A percentile compares a stretch with the other conserved stretches of the same genome.
phyloP scores from a whole-genome alignment of 2,888 invertebrate species.

The Tetanocera ferruginea region DNA sequence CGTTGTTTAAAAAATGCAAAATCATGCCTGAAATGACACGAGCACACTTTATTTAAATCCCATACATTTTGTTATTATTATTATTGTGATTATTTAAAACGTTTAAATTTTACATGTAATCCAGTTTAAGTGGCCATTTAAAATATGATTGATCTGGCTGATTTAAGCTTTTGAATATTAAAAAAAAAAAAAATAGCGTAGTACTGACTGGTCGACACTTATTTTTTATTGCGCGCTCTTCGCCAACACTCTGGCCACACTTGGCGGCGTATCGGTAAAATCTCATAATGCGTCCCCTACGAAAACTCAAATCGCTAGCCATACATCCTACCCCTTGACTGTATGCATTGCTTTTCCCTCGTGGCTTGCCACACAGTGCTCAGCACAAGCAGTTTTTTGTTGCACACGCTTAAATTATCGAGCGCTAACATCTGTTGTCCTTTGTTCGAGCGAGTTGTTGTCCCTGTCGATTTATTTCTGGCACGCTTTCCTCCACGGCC shows the following conservation, averaged over 20 bases:
- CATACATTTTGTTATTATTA: not conserved
- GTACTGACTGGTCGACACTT: too few species aligned
- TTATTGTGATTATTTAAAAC: not conserved
- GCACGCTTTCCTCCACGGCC: not conserved
- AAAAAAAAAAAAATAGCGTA: too few species aligned
- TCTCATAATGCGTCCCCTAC: not conserved
- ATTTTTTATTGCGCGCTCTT: not conserved
- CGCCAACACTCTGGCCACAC: not conserved
- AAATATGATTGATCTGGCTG: not conserved
- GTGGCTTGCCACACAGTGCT: too few species aligned
- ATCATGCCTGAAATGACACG: not conserved
- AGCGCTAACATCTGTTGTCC: conserved; percentile 23
- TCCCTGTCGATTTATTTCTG: not conserved
- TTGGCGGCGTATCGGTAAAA: not conserved
- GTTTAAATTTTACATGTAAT: not conserved
- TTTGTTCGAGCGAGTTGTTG: not conserved
- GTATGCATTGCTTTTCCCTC: too few species aligned
- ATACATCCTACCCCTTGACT: not conserved
- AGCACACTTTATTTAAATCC: not conserved
- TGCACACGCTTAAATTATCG: conserved; percentile 7
- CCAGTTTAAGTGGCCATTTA: not conserved
- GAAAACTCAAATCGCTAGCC: not conserved
- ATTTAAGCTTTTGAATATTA: too few species aligned
- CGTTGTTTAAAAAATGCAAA: conserved; percentile 7
- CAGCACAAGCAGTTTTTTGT: not conserved